These are phyloP conservation scores for Allophyes oxyacanthae DNA, from an alignment of 2,888 invertebrate species.

Conservation along the genomic window DNA sequence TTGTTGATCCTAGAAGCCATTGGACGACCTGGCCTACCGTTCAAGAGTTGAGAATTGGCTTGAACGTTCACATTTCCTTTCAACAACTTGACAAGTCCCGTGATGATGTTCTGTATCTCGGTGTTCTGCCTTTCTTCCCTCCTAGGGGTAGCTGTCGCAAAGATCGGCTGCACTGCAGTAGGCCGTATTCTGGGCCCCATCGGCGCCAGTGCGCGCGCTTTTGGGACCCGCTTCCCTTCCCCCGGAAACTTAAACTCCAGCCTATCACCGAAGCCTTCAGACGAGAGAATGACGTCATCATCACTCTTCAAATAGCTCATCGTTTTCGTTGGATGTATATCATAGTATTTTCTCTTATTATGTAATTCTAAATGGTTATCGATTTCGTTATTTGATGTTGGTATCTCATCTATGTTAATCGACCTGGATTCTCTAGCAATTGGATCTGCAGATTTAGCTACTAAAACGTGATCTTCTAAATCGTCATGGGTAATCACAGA, in stretches of 20 bases:
- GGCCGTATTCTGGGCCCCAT: constrained; percentile 91
- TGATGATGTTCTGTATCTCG: constrained; percentile 97
- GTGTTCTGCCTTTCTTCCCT: constrained; percentile 79
- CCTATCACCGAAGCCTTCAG: constrained; percentile 81
- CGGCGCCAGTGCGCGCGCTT: constrained; percentile 90
- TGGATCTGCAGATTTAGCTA: constrained; percentile 89
- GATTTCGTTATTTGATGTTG: constrained; percentile 88
- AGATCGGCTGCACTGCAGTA: constrained; percentile 87
- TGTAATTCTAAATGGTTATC: constrained; percentile 89
- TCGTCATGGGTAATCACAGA: constrained; percentile 59
- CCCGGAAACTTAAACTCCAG: constrained; percentile 90
- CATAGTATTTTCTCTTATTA: constrained; percentile 84
- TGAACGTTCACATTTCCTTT: constrained; percentile 97
- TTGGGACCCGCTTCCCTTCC: constrained; percentile 94
- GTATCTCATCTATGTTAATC: constrained; percentile 87
- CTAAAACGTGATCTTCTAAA: constrained; percentile 78
- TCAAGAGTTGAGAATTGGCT: constrained; percentile 91
- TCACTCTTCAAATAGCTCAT: constrained; percentile 72
- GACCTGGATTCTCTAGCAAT: constrained; percentile 81
- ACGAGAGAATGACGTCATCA: constrained; percentile 78
- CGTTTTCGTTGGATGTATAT: constrained; percentile 90
- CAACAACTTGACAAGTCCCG: constrained; percentile 95
- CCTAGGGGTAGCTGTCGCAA: constrained; percentile 86
- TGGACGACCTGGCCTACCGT: constrained; percentile 91
- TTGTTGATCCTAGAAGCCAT: constrained; percentile 95